Conservation (phyloP, 2,797 vertebrate species). For the Varecia variegata region DNA sequence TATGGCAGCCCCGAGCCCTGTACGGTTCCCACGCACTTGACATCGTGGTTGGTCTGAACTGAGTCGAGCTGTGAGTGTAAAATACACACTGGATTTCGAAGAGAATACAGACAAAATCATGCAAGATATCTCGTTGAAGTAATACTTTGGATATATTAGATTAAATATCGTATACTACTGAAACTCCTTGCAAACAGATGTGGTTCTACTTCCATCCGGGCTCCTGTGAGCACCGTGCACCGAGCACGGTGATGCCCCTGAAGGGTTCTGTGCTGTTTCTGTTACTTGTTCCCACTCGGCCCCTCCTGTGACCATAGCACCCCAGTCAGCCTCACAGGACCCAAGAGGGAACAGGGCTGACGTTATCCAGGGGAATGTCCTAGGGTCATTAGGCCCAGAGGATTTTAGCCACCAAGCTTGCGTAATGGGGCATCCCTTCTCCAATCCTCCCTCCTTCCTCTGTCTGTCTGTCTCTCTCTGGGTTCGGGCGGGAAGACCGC, state of each 20-base stretch:
- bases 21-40: fast-evolving
- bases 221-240: fast-evolving
- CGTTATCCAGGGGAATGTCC: slow-evolving; percentile 36
- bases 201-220: not conserved
- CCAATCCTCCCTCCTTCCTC: too few relatives aligned
- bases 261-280: not conserved
- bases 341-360: slow-evolving; percentile 24
- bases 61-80: fast-evolving
- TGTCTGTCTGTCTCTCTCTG: not conserved
- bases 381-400: not conserved
- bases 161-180: not conserved
- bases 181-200: not conserved
- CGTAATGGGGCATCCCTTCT: fast-evolving
- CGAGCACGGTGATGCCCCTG: fast-evolving
- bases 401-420: not conserved
- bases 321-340: fast-evolving
- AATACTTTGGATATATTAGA: too few relatives aligned
- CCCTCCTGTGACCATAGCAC: not conserved
- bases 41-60: fast-evolving
- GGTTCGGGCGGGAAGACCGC: not conserved
- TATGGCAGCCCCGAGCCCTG: fast-evolving
- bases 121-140: not conserved
- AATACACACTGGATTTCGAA: not conserved
- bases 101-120: not conserved
- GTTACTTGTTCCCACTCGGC: not conserved